These are phyloP conservation scores for Ciconia nigra DNA, from an alignment of 2,797 vertebrate genomes.

Conservation along the genomic window DNA sequence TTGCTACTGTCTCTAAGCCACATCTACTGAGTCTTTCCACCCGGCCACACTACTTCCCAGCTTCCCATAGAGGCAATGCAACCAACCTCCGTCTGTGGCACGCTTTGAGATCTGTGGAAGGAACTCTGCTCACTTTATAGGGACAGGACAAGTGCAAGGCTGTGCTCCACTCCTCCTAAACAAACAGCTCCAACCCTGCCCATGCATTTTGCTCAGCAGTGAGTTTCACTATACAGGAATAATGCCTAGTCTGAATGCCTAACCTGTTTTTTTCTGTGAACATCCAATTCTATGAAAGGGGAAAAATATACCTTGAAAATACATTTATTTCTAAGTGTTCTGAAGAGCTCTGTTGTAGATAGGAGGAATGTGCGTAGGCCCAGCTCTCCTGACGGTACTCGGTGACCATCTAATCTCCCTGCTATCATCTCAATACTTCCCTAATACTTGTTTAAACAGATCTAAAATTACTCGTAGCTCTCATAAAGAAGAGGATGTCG, in stretches of 20 bases:
- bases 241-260: neutral
- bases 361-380: neutral
- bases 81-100: accelerated
- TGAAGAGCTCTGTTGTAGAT: neutral
- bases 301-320: neutral
- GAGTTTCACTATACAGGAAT: neutral
- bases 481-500: neutral
- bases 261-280: neutral
- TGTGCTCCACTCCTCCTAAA: neutral
- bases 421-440: neutral
- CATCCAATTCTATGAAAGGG: neutral
- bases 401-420: neutral
- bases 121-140: neutral
- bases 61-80: neutral
- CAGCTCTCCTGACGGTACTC: neutral
- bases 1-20: neutral
- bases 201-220: neutral
- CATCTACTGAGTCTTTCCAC: neutral
- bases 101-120: neutral
- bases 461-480: neutral
- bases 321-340: neutral
- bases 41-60: neutral
- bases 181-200: neutral
- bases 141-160: neutral
- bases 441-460: neutral